Percentiles rank a stretch among this genome's conserved stretches.
phyloP scores from a whole-genome alignment of 2,888 invertebrate species.

The Pecten maximus region DNA sequence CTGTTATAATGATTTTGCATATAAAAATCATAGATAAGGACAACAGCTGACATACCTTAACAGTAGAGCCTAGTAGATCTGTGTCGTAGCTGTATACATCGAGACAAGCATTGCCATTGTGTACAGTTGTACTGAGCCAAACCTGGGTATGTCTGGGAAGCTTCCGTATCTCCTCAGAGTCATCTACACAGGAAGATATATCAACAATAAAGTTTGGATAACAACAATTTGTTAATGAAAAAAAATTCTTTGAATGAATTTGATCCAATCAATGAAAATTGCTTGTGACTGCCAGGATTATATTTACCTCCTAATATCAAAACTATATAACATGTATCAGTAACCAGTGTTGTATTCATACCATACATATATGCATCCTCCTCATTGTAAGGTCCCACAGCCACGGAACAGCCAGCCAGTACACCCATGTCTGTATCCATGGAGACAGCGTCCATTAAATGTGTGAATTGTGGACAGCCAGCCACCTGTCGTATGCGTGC shows the following conservation, averaged over 20 bases:
- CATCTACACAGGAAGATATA: not conserved
- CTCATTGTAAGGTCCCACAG: conserved; percentile 50
- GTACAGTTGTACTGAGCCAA: conserved; percentile 51
- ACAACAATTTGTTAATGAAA: too few relatives aligned
- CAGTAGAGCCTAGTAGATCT: conserved; percentile 44
- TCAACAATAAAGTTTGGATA: not conserved
- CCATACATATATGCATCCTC: conserved; percentile 28
- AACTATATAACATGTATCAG: too few relatives aligned
- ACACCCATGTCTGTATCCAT: conserved; percentile 84
- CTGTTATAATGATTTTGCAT: too few relatives aligned
- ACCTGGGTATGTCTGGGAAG: conserved; percentile 42
- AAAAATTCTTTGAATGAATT: too few relatives aligned
- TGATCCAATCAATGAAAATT: too few relatives aligned
- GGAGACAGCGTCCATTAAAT: conserved; percentile 90
- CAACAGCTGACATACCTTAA: conserved; percentile 50
- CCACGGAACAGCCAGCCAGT: conserved; percentile 65
- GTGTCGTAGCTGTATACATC: conserved; percentile 53
- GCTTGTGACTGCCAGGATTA: too few relatives aligned
- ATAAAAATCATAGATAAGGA: too few relatives aligned
- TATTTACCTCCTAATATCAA: too few relatives aligned
- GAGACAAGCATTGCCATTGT: conserved; percentile 43
- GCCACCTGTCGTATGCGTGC: conserved; percentile 94
- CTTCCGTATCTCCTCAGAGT: not conserved
- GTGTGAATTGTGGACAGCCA: conserved; percentile 96
- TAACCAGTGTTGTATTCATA: not conserved